Evolutionary conservation across 2,888 invertebrate species (phyloP).

Genomic region (Clostera curtula): DNA sequence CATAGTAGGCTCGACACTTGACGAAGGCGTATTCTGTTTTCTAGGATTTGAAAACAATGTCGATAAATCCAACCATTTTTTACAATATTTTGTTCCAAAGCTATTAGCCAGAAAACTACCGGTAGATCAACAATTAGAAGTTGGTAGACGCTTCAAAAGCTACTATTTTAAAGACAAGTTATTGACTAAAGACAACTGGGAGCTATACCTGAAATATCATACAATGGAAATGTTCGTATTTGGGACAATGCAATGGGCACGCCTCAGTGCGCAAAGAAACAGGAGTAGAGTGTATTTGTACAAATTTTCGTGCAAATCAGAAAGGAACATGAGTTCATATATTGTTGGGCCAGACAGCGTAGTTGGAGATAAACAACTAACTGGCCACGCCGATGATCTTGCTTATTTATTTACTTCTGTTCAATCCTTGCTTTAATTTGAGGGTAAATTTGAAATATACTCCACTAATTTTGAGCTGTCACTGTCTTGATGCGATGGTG

Average conservation of each 20-base stretch:
- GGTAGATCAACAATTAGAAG: conserved; percentile 22
- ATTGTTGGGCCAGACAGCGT: no score
- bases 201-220: conserved; percentile 19
- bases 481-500: no score
- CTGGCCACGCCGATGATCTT: no score
- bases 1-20: no score
- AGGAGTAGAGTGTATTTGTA: conserved; percentile 30
- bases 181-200: conserved; percentile 18
- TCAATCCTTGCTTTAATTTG: no score
- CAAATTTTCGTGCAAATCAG: conserved; percentile 32
- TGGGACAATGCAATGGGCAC: conserved; percentile 22
- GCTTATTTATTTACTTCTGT: no score
- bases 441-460: no score
- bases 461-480: no score
- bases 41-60: conserved; percentile 17
- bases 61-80: conserved; percentile 17
- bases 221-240: conserved; percentile 20
- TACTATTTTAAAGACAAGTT: conserved; percentile 23
- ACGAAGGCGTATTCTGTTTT: no score
- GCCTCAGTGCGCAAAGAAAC: conserved; percentile 13
- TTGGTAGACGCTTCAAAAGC: conserved; percentile 23
- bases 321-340: conserved; percentile 27
- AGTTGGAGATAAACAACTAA: no score
- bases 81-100: conserved; percentile 24
- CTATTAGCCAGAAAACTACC: conserved; percentile 14